A percentile compares a stretch with the other conserved stretches of the same genome.
phyloP scores from a whole-genome alignment of 1,140 invertebrate species.

The Sminthurides bifidus region DNA sequence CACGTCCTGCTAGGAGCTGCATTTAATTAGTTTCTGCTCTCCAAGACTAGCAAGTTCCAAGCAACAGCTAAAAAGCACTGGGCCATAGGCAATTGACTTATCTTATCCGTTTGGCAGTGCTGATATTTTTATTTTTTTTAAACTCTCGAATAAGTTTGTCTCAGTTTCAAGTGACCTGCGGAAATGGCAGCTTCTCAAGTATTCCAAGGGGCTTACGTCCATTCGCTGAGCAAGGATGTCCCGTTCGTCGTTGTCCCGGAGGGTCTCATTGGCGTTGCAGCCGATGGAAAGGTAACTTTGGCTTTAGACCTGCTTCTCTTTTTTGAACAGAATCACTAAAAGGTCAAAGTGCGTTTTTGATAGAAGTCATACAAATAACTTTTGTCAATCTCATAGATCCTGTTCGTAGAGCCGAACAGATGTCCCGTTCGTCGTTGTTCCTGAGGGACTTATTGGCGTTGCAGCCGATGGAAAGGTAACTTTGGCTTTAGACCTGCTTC shows the following conservation, averaged over 20 bases:
- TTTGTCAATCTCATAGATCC: not conserved
- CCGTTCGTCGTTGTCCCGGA: slow-evolving; percentile 24
- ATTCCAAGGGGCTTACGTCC: slow-evolving; percentile 23
- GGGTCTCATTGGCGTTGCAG: slow-evolving; percentile 39
- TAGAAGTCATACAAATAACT: not conserved
- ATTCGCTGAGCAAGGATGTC: slow-evolving; percentile 9
- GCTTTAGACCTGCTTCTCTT: slow-evolving; percentile 11
- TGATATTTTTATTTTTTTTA: too few species aligned
- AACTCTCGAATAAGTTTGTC: too few species aligned
- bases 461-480: slow-evolving; percentile 39
- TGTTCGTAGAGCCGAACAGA: too few species aligned
- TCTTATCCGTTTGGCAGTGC: too few species aligned
- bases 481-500: slow-evolving; percentile 13
- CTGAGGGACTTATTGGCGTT: slow-evolving; percentile 39
- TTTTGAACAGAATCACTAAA: slow-evolving; percentile 1
- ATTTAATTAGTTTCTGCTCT: too few species aligned
- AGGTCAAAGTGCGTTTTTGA: not conserved
- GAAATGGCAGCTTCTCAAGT: slow-evolving; percentile 7
- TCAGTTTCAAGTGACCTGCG: too few species aligned
- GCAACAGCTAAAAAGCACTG: too few species aligned
- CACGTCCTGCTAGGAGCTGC: too few species aligned
- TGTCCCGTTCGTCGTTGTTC: slow-evolving; percentile 9
- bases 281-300: slow-evolving; percentile 37
- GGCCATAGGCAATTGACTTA: too few species aligned
- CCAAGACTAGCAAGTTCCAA: too few species aligned